A percentile compares a stretch with the other conserved stretches of the same genome.
Conservation (phyloP, 2,888 invertebrate species). For the Stramonita haemastoma region DNA sequence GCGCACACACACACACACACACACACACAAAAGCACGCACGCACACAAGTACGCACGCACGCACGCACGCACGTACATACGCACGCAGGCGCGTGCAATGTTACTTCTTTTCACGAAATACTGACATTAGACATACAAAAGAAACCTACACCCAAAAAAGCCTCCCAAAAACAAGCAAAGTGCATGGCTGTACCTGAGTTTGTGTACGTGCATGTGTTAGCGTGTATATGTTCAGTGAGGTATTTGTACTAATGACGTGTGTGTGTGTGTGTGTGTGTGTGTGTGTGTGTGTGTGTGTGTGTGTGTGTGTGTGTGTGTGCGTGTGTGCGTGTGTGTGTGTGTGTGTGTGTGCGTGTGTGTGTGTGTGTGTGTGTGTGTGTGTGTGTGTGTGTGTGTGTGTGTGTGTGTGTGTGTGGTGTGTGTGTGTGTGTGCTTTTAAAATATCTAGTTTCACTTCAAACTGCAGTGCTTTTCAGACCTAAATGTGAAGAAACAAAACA, state of each 20-base stretch:
- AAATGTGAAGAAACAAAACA: too few relatives aligned
- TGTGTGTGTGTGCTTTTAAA: background rate
- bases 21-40: too few relatives aligned
- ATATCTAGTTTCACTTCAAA: too few relatives aligned
- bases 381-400: background rate
- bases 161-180: too few relatives aligned
- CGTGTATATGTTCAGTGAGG: background rate
- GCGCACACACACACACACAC: too few relatives aligned
- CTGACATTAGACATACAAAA: background rate
- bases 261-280: background rate
- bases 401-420: background rate
- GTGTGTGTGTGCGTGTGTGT: background rate
- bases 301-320: background rate
- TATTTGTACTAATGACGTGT: background rate
- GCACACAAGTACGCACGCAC: background rate
- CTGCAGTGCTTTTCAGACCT: too few relatives aligned
- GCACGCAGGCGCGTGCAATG: background rate
- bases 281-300: background rate
- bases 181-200: background rate
- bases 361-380: background rate
- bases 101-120: background rate
- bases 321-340: background rate
- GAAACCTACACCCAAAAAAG: too few relatives aligned
- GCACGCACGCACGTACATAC: conserved; percentile 14
- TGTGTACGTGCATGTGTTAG: background rate